A percentile compares a stretch with the other conserved stretches of the same genome.
These are phyloP conservation scores for Megalops atlanticus DNA, from an alignment of 2,113 vertebrate species.

Conservation along the genomic window DNA sequence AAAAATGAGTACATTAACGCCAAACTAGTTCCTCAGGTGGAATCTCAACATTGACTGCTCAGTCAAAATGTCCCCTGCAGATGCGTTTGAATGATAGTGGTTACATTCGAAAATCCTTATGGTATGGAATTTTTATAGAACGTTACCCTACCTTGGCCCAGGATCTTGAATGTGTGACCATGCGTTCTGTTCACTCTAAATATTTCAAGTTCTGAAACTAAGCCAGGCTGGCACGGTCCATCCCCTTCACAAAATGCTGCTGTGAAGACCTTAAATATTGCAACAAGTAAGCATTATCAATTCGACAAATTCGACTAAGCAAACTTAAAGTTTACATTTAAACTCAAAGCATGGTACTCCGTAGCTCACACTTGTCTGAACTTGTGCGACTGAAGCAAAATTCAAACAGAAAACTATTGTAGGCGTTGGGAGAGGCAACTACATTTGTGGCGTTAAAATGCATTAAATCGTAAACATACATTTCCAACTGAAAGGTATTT, in stretches of 20 bases:
- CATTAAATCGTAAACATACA: too few relatives aligned
- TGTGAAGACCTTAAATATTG: conserved; percentile 37
- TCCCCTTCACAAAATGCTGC: conserved; percentile 27
- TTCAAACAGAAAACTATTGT: too few relatives aligned
- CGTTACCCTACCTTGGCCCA: conserved; percentile 64
- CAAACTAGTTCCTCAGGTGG: neutral
- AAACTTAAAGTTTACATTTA: neutral
- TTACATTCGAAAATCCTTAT: neutral
- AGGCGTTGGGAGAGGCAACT: too few relatives aligned
- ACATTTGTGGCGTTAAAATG: too few relatives aligned
- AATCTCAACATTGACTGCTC: neutral
- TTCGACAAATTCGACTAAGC: neutral
- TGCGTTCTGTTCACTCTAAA: conserved; percentile 50
- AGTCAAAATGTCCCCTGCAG: neutral
- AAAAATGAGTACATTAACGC: too few relatives aligned
- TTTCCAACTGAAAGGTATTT: too few relatives aligned
- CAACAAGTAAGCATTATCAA: neutral
- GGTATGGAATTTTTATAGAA: neutral
- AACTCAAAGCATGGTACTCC: too few relatives aligned
- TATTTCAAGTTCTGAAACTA: conserved; percentile 45
- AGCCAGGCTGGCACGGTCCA: conserved; percentile 60
- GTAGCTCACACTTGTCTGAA: too few relatives aligned
- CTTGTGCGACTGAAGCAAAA: too few relatives aligned
- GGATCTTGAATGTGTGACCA: conserved; percentile 20
- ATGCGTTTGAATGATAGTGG: neutral